Percentiles rank a stretch among this genome's conserved stretches.
phyloP scores from a whole-genome alignment of 2,888 invertebrate species.

The Acleris holmiana region DNA sequence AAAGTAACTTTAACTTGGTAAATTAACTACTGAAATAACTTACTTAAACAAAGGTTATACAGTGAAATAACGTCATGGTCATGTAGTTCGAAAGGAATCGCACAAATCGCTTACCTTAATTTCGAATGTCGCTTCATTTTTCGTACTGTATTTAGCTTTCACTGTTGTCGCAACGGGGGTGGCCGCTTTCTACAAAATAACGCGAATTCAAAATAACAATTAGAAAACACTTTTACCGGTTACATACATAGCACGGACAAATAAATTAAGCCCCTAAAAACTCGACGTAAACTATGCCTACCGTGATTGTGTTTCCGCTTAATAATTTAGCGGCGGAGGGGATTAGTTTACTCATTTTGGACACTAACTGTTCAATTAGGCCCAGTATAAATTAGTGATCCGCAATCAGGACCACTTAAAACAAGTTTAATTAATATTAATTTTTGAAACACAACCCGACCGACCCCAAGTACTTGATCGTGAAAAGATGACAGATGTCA shows the following conservation, averaged over 20 bases:
- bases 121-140: constrained; percentile 86
- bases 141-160: constrained; percentile 83
- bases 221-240: constrained; percentile 2
- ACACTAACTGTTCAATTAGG: constrained; percentile 57
- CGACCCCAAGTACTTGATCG: constrained; percentile 29
- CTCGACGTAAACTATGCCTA: constrained; percentile 48
- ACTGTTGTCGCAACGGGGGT: constrained; percentile 60
- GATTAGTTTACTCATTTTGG: constrained; percentile 74
- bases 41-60: neutral
- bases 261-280: constrained; percentile 31
- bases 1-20: constrained; percentile 28
- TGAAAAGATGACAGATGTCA: constrained; percentile 30
- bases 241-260: neutral
- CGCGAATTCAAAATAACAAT: neutral
- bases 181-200: constrained; percentile 68
- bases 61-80: neutral
- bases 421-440: constrained; percentile 25
- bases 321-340: constrained; percentile 69
- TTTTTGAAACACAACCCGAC: constrained; percentile 30
- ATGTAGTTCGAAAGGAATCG: neutral
- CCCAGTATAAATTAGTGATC: constrained; percentile 70
- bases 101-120: constrained; percentile 73
- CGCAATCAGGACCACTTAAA: constrained; percentile 54
- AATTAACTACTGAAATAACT: neutral
- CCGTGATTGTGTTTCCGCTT: constrained; percentile 62